phyloP scores from a whole-genome alignment of 2,888 invertebrate genomes.

The Heliconius charithonia region DNA sequence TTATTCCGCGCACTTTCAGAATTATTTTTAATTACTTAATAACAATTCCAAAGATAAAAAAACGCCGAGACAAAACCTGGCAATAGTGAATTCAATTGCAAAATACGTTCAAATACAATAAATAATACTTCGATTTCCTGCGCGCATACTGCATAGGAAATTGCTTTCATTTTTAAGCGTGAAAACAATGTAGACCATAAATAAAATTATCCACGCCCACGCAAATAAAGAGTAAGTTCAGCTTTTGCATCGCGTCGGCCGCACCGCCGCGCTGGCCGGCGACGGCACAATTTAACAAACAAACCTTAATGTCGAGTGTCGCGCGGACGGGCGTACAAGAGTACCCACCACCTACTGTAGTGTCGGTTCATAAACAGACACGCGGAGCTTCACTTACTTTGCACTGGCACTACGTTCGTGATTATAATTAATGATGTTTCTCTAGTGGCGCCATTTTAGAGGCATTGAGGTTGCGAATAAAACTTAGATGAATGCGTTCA shows the following conservation, averaged over 20 bases:
- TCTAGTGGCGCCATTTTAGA: constrained; percentile 53
- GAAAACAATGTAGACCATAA: constrained; percentile 56
- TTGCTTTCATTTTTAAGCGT: constrained; percentile 63
- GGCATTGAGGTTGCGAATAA: constrained; percentile 33
- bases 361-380: constrained; percentile 49
- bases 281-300: constrained; percentile 57
- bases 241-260: constrained; percentile 41
- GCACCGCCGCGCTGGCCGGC: constrained; percentile 23
- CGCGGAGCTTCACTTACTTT: constrained; percentile 51
- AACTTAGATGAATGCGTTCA: constrained; percentile 26
- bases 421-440: constrained; percentile 56
- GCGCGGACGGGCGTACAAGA: constrained; percentile 43
- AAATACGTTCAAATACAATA: constrained; percentile 45
- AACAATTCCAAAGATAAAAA: too few species aligned
- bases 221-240: constrained; percentile 47
- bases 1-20: too few species aligned
- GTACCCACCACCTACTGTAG: constrained; percentile 54
- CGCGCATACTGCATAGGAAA: constrained; percentile 58
- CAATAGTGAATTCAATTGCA: constrained; percentile 36
- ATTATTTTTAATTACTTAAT: too few species aligned
- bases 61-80: too few species aligned
- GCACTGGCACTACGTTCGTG: constrained; percentile 59
- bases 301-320: constrained; percentile 62
- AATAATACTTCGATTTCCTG: constrained; percentile 51
- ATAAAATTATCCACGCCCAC: constrained; percentile 55